Evolutionary conservation across 2,888 invertebrate species (phyloP).

Genomic region (Drosophila diplacantha): DNA sequence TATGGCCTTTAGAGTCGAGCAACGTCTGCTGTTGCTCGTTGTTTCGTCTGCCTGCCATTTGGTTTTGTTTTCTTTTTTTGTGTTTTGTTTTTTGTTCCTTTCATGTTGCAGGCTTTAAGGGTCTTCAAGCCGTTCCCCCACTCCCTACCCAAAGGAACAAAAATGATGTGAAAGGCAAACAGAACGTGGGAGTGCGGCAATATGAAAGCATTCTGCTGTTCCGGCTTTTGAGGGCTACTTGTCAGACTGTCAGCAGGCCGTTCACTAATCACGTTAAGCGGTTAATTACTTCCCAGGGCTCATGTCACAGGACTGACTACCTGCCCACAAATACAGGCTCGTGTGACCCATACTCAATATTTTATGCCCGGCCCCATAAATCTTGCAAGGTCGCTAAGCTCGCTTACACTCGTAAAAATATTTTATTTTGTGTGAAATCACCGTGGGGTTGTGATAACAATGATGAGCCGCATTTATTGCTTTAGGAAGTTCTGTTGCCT

Average conservation of each 20-base stretch:
- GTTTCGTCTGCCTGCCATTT: constrained; percentile 26
- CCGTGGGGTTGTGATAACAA: constrained; percentile 5
- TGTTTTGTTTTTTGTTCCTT: constrained; percentile 27
- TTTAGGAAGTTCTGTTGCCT: background rate
- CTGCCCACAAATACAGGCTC: constrained; percentile 14
- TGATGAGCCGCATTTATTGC: background rate
- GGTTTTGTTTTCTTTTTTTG: constrained; percentile 30
- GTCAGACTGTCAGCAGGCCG: constrained; percentile 22
- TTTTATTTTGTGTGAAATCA: constrained; percentile 1
- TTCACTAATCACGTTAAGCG: constrained; percentile 56
- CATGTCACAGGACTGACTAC: constrained; percentile 9
- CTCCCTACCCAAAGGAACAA: constrained; percentile 8
- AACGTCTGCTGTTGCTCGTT: constrained; percentile 44
- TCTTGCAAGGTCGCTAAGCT: constrained; percentile 36
- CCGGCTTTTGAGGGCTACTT: constrained; percentile 22
- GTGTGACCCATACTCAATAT: constrained; percentile 47
- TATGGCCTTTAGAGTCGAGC: constrained; percentile 59
- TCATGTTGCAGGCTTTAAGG: constrained; percentile 50
- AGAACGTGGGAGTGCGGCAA: constrained; percentile 11
- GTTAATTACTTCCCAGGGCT: constrained; percentile 55
- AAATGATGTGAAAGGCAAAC: constrained; percentile 1
- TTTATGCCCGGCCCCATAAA: constrained; percentile 29
- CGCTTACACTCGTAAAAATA: constrained; percentile 10
- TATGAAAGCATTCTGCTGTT: constrained; percentile 35
- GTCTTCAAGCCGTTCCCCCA: constrained; percentile 32